Conservation (phyloP, 2,113 vertebrate species). For the Heterotilapia buettikoferi region DNA sequence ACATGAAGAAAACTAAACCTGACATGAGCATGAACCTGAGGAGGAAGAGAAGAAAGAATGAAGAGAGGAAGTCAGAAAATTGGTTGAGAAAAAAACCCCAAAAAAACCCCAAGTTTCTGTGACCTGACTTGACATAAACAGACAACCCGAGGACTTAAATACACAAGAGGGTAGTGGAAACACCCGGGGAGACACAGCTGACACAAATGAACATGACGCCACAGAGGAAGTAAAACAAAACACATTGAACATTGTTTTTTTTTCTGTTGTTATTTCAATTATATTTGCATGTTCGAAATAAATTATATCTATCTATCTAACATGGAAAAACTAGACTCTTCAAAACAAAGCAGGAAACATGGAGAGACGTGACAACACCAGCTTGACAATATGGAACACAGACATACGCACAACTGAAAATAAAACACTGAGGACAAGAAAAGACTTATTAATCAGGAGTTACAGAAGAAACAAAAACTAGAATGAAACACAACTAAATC, state of each 20-base stretch:
- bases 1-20: not conserved
- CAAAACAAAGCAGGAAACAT: not conserved
- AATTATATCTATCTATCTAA: no score
- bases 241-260: not conserved
- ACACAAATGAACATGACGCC: not conserved
- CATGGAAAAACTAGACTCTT: not conserved
- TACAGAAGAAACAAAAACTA: not conserved
- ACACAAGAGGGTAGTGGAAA: not conserved
- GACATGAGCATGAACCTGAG: not conserved
- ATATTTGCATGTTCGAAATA: no score
- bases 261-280: no score
- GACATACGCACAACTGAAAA: not conserved
- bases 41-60: not conserved
- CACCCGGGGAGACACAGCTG: not conserved
- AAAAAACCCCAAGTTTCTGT: not conserved
- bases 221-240: not conserved
- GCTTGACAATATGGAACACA: not conserved
- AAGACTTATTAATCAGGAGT: not conserved
- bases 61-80: not conserved
- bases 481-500: not conserved
- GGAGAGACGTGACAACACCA: not conserved
- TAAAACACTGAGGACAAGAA: not conserved
- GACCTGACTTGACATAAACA: not conserved
- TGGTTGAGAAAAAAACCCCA: not conserved
- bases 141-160: not conserved